phyloP scores from a whole-genome alignment of 2,888 invertebrate species.

The Diarsia brunnea region DNA sequence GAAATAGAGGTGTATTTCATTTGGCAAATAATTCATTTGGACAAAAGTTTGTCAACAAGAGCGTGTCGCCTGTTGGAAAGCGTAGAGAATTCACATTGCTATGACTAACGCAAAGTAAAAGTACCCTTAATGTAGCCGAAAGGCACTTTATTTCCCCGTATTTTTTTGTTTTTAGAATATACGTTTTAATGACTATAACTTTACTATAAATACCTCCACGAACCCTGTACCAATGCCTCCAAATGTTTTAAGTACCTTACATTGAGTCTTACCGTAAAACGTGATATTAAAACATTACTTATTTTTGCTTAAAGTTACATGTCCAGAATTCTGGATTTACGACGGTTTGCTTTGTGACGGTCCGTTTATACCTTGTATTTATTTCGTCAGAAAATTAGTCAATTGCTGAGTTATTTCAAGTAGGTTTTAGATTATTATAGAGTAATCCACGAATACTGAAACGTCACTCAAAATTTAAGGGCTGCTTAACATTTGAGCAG shows the following conservation, averaged over 20 bases:
- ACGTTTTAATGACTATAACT: too few relatives aligned
- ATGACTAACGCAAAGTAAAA: slow-evolving; percentile 1
- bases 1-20: background rate
- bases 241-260: background rate
- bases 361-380: background rate
- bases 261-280: background rate
- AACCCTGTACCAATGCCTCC: background rate
- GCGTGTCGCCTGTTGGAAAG: slow-evolving; percentile 42
- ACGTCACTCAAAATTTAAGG: too few relatives aligned
- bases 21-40: slow-evolving; percentile 7
- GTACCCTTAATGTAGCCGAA: background rate
- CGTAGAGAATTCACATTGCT: background rate
- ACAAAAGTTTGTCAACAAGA: slow-evolving; percentile 26
- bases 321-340: too few relatives aligned
- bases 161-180: too few relatives aligned
- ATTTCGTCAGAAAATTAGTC: background rate
- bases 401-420: background rate
- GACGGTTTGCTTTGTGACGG: too few relatives aligned
- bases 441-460: too few relatives aligned
- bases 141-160: background rate
- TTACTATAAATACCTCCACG: background rate
- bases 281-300: background rate
- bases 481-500: too few relatives aligned
- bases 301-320: too few relatives aligned
- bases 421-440: background rate